phyloP scores from a whole-genome alignment of 2,113 vertebrate genomes.

The Ptychochromis oligacanthus region DNA sequence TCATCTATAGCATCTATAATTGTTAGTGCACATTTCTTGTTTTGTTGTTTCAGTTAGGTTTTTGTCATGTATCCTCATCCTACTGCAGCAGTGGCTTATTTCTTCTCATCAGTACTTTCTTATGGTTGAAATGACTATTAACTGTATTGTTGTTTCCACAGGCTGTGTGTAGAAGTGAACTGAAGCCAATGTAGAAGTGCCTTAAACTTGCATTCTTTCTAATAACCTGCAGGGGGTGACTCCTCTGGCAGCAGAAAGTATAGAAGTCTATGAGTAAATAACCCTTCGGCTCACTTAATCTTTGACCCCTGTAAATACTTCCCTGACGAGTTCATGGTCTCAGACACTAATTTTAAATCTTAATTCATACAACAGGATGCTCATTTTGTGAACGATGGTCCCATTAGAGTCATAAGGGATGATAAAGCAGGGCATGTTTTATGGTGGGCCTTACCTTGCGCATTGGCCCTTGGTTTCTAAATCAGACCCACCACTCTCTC shows the following conservation, averaged over 20 bases:
- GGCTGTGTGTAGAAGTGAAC: no score
- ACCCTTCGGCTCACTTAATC: background rate
- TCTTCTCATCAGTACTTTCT: background rate
- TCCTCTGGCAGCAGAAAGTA: background rate
- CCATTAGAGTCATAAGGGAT: background rate
- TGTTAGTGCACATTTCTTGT: background rate
- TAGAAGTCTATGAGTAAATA: background rate
- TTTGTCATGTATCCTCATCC: background rate
- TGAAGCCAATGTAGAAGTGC: no score
- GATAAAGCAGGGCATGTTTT: background rate
- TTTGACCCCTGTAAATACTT: fast-evolving
- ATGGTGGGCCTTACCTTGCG: fast-evolving
- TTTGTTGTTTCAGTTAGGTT: background rate
- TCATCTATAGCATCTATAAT: background rate
- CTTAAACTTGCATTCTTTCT: background rate
- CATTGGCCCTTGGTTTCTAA: background rate
- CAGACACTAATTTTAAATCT: background rate
- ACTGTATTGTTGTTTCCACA: no score
- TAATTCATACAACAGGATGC: background rate
- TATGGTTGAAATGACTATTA: background rate
- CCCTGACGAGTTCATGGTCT: background rate
- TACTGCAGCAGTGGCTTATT: background rate
- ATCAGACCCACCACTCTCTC: background rate
- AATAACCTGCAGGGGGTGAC: background rate
- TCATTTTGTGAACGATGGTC: background rate